A percentile compares a stretch with the other conserved stretches of the same genome.
These are phyloP conservation scores for Hylyphantes graminicola DNA, from an alignment of 1,140 invertebrate genomes.

Conservation along the genomic window DNA sequence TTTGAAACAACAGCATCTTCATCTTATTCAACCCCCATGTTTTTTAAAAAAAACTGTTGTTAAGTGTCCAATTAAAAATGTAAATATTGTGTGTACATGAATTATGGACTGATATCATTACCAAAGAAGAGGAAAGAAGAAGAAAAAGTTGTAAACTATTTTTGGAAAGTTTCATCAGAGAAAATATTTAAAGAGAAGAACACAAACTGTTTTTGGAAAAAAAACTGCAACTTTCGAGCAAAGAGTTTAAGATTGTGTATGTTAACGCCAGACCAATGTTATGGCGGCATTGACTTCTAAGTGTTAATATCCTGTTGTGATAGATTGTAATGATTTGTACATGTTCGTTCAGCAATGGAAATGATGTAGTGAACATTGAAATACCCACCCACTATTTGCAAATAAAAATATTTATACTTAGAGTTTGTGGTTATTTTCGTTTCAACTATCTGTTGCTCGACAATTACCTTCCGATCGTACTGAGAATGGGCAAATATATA, in stretches of 20 bases:
- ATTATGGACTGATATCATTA: neutral
- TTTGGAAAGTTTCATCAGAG: neutral
- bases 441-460: too few relatives aligned
- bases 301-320: conserved; percentile 38
- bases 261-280: neutral
- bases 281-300: conserved; percentile 2
- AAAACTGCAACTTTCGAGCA: too few relatives aligned
- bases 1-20: too few relatives aligned
- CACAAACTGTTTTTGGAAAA: too few relatives aligned
- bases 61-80: neutral
- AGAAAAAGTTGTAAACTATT: conserved; percentile 4
- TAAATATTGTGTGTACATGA: neutral
- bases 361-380: conserved; percentile 34
- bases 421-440: conserved; percentile 5
- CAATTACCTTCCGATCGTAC: too few relatives aligned
- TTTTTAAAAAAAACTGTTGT: too few relatives aligned
- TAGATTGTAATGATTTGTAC: conserved; percentile 30
- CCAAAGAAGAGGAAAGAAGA: neutral
- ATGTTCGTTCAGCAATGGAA: conserved; percentile 36
- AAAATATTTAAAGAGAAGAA: too few relatives aligned
- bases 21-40: too few relatives aligned
- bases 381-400: conserved; percentile 37
- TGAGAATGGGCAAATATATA: too few relatives aligned
- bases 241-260: too few relatives aligned
- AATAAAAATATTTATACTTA: conserved; percentile 55